Base-by-base conservation (phyloP, 2,113 vertebrate species). In the Porphyrio hochstetteri region DNA sequence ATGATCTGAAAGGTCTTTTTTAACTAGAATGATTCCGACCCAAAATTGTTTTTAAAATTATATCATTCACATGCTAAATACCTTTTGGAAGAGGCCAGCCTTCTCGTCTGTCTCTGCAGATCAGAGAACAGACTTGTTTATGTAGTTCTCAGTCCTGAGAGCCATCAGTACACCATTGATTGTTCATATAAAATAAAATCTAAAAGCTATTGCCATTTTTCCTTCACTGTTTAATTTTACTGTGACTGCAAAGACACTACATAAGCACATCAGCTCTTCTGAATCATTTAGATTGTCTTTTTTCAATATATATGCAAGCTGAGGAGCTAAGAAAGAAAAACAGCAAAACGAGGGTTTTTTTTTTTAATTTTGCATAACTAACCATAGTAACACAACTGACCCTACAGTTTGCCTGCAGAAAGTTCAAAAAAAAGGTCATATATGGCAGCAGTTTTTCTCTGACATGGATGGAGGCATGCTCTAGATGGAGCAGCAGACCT, bases 401-500 rank as follows among this genome's bases (percentile, higher is more conserved):
- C 46, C 70, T 93, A 83, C 55, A 95, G 42, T 82, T 97, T 96
- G 90, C 50, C 90, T 86, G 92, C 82, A 86, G 87, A 89, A 94
- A 95, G 82, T 69, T 84, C 25, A 92, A 92, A 95, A 92, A 79
- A 86, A 61, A 84, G 69, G 24, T 94, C 72, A 82, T n/a, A 71
- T 25, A 79, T 42, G 31, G 35, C 42, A 82, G 38, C 7, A 27
- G 40, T 38, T 88, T 89, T 88, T 65, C 36, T 40, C 67, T 92
- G 35, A 67, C 78, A 86, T 56, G 70, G 88, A 95, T 88, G 86
- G 90, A 96, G 67, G 48, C 52, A 69, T 67, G 83, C 50, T 82
- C 21, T 36, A 96, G 95, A 97, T 52, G 77, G 94, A 97, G 84
- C 82, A 95, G 67, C 67, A 96, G 55, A 89, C 65, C 68, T 96